Base-by-base conservation (phyloP, 2,797 vertebrate species). In the Sebastes hopkinsi region DNA sequence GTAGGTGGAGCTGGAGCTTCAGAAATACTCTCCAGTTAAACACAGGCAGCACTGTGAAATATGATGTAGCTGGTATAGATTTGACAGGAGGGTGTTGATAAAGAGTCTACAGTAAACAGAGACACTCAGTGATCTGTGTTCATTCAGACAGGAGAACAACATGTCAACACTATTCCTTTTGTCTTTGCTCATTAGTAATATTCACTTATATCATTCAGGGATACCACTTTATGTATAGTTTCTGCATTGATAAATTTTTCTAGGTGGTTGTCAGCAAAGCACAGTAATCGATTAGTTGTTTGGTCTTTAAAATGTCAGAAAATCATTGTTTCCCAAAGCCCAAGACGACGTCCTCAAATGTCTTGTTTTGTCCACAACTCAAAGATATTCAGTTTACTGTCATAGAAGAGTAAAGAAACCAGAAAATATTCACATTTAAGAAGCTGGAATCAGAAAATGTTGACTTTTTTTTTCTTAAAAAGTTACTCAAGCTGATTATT, bases 1-100 rank as follows among this genome's bases (percentile, higher is more conserved):
- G 74, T 61, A 90, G 89, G 85, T 84, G 91, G 88, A 13, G 69
- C 70, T 85, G 42, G 3, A 59, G 62, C 20, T 80, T 34, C 60
- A 92, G 62, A 75, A 70, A 90, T 54, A 14, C 32, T 32, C 30
- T 32, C 30, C 12, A 30, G 2, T 5, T 67, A 2, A 22, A 25
- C 18, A 56, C 16, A 62, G 1, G 18, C 13, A n/a, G 2, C 23
- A 34, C 6, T 36, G 18, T 6, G 29, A 22, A 16, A 32, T 32
- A 11, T 16, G n/a, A n/a, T 29, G n/a, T 9, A 42, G 34, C 54
- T 32, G 56, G 6, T 25, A 6, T 23, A 30, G 23, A 66, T 12
- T 12, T 22, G 30, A 56, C 16, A 2, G 38, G 20, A 52, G 7
- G 58, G 14, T 1, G 10, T 18, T 69, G 29, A 42, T 29, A 25